These are phyloP conservation scores for Palythoa grandis DNA, from an alignment of 92 coral and sea anemone genomes.

Conservation along the genomic window DNA sequence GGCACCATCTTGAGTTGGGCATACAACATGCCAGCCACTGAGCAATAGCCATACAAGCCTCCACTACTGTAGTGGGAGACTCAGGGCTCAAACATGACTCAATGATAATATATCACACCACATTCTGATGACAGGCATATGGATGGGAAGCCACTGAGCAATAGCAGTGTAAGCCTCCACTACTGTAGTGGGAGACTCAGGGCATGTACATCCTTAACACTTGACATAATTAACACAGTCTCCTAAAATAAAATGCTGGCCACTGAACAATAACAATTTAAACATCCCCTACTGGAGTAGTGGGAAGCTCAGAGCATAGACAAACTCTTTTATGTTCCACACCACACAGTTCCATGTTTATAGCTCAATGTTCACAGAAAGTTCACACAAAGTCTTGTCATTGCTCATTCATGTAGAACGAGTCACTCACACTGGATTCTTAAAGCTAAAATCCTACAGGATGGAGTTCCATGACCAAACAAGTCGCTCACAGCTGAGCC, in stretches of 20 bases:
- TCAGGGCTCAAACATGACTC: not conserved
- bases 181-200: conserved; percentile 33
- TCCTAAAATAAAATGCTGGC: not conserved
- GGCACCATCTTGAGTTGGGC: not conserved
- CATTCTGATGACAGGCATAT: not conserved
- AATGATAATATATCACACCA: not conserved
- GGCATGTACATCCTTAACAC: not conserved
- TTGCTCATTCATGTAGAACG: not conserved
- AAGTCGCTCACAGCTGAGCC: conserved; percentile 54
- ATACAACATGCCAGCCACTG: not conserved
- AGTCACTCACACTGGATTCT: conserved; percentile 4
- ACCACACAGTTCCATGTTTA: not conserved
- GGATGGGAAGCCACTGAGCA: conserved; percentile 15
- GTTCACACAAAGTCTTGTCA: not conserved
- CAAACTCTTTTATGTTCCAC: not conserved
- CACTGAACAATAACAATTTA: not conserved
- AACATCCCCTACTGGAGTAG: conserved; percentile 19
- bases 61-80: conserved; percentile 28
- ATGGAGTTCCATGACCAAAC: conserved; percentile 8
- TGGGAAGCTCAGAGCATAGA: conserved; percentile 12
- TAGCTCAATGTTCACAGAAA: too few relatives aligned
- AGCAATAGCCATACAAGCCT: conserved; percentile 21
- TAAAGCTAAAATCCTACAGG: conserved; percentile 37
- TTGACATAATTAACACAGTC: not conserved
- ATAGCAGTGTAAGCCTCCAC: conserved; percentile 16